Evolutionary conservation across 2,888 invertebrate species (phyloP).

Genomic region (Aplocera efformata): DNA sequence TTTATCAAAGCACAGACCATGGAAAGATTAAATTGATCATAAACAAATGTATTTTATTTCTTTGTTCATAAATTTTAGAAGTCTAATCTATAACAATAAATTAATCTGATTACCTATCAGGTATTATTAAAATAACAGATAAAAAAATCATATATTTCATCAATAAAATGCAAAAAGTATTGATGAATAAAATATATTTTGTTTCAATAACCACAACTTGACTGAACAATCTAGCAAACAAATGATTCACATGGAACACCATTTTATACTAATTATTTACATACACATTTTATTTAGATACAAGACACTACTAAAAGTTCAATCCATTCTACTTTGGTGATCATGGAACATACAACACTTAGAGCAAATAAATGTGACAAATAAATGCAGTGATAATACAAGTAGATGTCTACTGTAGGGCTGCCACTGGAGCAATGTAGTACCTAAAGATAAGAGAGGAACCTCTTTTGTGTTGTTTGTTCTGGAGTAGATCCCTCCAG

Average conservation of each 20-base stretch:
- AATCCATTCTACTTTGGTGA: constrained; percentile 71
- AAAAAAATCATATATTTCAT: too few species aligned
- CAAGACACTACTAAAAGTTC: constrained; percentile 41
- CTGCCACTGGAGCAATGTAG: constrained; percentile 73
- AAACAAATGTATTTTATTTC: constrained; percentile 42
- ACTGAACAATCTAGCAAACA: constrained; percentile 71
- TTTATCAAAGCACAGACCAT: constrained; percentile 75
- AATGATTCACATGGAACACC: constrained; percentile 68
- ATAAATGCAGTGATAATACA: constrained; percentile 39
- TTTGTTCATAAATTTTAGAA: constrained; percentile 5
- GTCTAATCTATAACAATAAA: too few species aligned
- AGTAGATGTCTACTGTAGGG: constrained; percentile 51
- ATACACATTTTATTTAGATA: constrained; percentile 58
- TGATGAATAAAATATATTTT: constrained; percentile 70
- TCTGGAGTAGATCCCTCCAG: constrained; percentile 87
- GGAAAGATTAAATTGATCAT: constrained; percentile 49
- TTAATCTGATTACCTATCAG: too few species aligned
- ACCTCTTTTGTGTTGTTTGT: constrained; percentile 91
- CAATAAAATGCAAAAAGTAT: constrained; percentile 29
- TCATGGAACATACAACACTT: constrained; percentile 77
- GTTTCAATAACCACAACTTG: constrained; percentile 66
- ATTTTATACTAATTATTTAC: constrained; percentile 75
- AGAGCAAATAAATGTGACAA: constrained; percentile 68
- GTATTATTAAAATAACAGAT: too few species aligned
- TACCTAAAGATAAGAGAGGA: constrained; percentile 91